A percentile compares a stretch with the other conserved stretches of the same genome.
phyloP scores from a whole-genome alignment of 2,888 invertebrate genomes.

The Cartodere bifasciata region DNA sequence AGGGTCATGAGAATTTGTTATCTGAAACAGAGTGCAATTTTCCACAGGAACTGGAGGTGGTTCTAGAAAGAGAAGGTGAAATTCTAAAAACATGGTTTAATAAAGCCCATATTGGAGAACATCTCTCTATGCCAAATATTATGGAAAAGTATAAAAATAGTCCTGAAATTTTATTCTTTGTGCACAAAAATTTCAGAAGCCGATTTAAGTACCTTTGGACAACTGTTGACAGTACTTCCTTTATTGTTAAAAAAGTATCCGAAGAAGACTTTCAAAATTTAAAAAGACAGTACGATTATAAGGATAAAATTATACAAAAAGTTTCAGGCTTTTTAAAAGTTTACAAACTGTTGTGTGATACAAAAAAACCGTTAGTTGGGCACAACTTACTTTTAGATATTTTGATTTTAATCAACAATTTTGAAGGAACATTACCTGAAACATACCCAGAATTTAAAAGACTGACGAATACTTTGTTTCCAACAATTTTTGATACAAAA shows the following conservation, averaged over 20 bases:
- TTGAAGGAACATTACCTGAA: slow-evolving; percentile 54
- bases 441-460: slow-evolving; percentile 52
- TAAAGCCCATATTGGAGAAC: slow-evolving; percentile 20
- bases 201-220: slow-evolving; percentile 35
- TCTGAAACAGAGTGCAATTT: slow-evolving; percentile 30
- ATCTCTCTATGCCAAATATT: slow-evolving; percentile 20
- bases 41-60: slow-evolving; percentile 13
- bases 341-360: slow-evolving; percentile 43
- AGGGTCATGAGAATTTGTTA: slow-evolving; percentile 25
- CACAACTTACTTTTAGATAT: slow-evolving; percentile 64
- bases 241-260: slow-evolving; percentile 30
- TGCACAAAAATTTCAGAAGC: slow-evolving; percentile 45
- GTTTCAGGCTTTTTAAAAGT: slow-evolving; percentile 55
- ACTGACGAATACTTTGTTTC: slow-evolving; percentile 48
- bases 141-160: slow-evolving; percentile 29
- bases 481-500: slow-evolving; percentile 62
- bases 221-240: slow-evolving; percentile 24
- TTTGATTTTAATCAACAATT: slow-evolving; percentile 57
- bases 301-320: slow-evolving; percentile 39
- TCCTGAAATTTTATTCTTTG: slow-evolving; percentile 40
- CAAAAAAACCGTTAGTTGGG: slow-evolving; percentile 59
- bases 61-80: slow-evolving; percentile 28
- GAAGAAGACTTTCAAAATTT: slow-evolving; percentile 24
- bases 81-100: slow-evolving; percentile 31
- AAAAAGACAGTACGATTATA: slow-evolving; percentile 31